A percentile compares a stretch with the other conserved stretches of the same genome.
These are phyloP conservation scores for Artibeus lituratus DNA, from an alignment of 2,797 vertebrate genomes.

Conservation along the genomic window DNA sequence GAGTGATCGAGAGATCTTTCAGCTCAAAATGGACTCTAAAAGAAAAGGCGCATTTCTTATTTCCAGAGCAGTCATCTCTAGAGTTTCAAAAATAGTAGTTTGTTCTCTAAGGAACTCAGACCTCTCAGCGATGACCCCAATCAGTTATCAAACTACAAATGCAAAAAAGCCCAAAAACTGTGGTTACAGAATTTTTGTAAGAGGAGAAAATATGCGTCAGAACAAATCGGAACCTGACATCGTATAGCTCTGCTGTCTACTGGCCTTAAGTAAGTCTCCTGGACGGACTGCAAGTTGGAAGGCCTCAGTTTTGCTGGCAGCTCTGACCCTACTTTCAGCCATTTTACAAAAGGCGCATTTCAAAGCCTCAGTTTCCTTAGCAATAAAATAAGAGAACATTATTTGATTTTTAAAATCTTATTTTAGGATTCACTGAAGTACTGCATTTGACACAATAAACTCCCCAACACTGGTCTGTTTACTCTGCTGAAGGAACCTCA, in stretches of 20 bases:
- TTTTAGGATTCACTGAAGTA: not conserved
- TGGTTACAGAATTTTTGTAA: constrained; percentile 1
- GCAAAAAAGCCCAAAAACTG: not conserved
- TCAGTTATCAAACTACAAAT: not conserved
- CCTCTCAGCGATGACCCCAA: not conserved
- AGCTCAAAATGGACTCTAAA: not conserved
- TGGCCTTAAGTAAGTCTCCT: not conserved
- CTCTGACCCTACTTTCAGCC: not conserved
- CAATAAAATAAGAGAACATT: not conserved
- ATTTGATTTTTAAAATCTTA: not conserved
- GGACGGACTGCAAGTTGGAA: not conserved
- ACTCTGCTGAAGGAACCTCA: not conserved
- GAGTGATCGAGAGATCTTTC: not conserved
- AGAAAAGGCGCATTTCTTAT: not conserved
- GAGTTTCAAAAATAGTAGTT: not conserved
- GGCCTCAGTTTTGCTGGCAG: not conserved
- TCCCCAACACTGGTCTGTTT: not conserved
- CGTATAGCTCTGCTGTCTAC: not conserved
- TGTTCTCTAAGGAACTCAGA: not conserved
- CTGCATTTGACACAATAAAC: not conserved
- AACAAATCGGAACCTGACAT: not conserved
- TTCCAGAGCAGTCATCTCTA: not conserved
- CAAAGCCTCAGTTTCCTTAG: not conserved
- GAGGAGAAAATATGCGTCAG: not conserved
- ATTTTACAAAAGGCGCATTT: not conserved